A percentile compares a stretch with the other conserved stretches of the same genome.
Conservation (phyloP, 2,113 vertebrate species). For the Limnothrissa miodon region DNA sequence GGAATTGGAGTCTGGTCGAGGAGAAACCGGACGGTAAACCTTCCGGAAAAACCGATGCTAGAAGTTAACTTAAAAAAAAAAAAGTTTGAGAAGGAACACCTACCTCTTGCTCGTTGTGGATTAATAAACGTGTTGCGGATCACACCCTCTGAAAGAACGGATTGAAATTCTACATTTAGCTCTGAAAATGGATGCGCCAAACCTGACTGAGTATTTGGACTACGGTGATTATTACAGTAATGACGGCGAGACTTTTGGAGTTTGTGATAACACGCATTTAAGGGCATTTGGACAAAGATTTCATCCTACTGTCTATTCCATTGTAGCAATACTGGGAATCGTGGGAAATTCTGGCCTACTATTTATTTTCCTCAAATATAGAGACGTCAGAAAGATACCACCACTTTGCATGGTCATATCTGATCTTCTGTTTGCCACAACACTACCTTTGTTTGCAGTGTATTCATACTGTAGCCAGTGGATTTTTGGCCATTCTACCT, state of each 20-base stretch:
- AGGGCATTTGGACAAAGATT: slow-evolving; percentile 62
- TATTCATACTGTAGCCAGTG: slow-evolving; percentile 51
- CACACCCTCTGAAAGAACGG: not conserved
- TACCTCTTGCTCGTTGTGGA: too few species aligned
- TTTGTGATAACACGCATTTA: slow-evolving; percentile 68
- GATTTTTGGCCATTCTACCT: slow-evolving; percentile 66
- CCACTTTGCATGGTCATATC: slow-evolving; percentile 71
- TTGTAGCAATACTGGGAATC: slow-evolving; percentile 63
- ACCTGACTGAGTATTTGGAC: not conserved
- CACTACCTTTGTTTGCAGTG: slow-evolving; percentile 73
- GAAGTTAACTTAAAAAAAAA: too few species aligned
- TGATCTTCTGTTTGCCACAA: slow-evolving; percentile 68
- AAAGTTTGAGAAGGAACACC: too few species aligned
- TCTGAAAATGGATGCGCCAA: not conserved
- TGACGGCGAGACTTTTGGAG: slow-evolving; percentile 34
- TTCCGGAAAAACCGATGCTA: too few species aligned
- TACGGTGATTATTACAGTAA: slow-evolving; percentile 46
- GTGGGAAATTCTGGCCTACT: slow-evolving; percentile 61
- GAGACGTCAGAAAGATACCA: slow-evolving; percentile 55
- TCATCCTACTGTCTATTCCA: slow-evolving; percentile 63
- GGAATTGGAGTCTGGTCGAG: too few species aligned
- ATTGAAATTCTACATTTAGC: not conserved
- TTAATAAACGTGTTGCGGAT: too few species aligned
- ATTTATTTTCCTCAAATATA: slow-evolving; percentile 45
- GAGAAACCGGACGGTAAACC: too few species aligned